Base-by-base conservation (phyloP, 1,140 invertebrate species). In the Saccostrea cuccullata region DNA sequence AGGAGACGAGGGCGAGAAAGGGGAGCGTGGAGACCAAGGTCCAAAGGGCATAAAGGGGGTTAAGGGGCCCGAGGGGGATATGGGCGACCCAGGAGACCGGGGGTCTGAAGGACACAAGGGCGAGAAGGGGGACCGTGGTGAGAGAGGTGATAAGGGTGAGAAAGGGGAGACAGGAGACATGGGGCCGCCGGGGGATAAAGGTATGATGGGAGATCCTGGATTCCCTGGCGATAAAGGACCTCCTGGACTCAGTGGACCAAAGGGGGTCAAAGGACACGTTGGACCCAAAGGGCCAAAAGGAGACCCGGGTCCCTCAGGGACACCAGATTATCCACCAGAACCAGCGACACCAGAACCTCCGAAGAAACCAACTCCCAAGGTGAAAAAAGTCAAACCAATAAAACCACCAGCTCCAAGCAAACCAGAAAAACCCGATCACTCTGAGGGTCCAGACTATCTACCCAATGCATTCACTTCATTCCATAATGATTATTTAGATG, bases 221-320 rank as follows among this genome's bases (percentile, higher is more conserved):
- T 26, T 30, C 12, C 70, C 23, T 13, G 70, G 70, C 26, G 4
- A 26, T 36, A 77, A 13, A 36, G 70, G 70, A 77, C 23, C 70
- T 11, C 23, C 70, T 77, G 70, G 70, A 84, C n/a, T 36, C 2
- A 23, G 8, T 0, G 86, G 86, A 47, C 26, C n/a, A 11, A 47
- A 47, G 2, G 86, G 86, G 0, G 30, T 36, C 13, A 67, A 23
- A 64, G 86, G 86, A 47, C 86, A 77, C 9, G 30, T 64, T 47
- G 86, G 86, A 64, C 86, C 77, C 4, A 83, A 83, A 64, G 86
- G 86, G 47, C 55, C 64, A 12, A 60, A 6, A 5, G 86, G 86
- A 11, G 12, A 56, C 60, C 77, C 40, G 9, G 77, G 86, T 8
- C 70, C n/a, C 15, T 23, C 23, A 36, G 70, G 70, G 5, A 20